Evolutionary conservation across 1,140 invertebrate species (phyloP), one percentile per base, ranked within the genome.

Genomic region (Aplysia californica): DNA sequence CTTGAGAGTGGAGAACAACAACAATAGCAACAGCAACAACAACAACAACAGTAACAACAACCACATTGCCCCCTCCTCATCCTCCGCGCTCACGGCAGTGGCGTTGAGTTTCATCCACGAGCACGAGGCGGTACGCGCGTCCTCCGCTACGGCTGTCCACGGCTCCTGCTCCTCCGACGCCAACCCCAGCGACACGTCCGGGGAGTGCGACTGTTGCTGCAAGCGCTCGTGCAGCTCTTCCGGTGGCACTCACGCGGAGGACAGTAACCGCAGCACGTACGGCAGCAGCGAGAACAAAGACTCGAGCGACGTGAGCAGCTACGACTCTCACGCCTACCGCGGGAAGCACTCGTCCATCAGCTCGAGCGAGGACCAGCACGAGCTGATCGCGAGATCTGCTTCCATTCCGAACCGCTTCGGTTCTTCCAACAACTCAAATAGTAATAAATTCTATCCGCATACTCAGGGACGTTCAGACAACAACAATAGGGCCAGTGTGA

Each of bases 201-300:
- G 83, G 56, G 82, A 84, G 29, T 83, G 82, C 61, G 78, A 81
- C 71, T 80, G 76, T 55, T 79, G 74, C 55, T 72, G 58, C 36
- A 44, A 41, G 20, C 31, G 23, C 41, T 65, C 61, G 15, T 65
- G 35, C 64, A 76, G 75, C 56, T 69, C 75, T 56, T 31, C 61
- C 35, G 64, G 67, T 69, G 79, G 79, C 77, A 65, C 77, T 38
- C 78, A 36, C 58, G 77, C 75, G 26, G 39, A 70, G 6, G 80
- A 80, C 76, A 87, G 86, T 75, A 87, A 84, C 77, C 78, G 83
- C n/a, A 85, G 83, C 59, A 86, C 84, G 4, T 87, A 82, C 56
- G 86, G 86, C 36, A 86, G 85, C 64, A 83, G 80, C 65, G 82
- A 84, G 18, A 73, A 76, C n/a, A 80, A 83, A 44, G 85, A 86